Conservation (phyloP, 1,140 invertebrate species). For the Ylistrum balloti region DNA sequence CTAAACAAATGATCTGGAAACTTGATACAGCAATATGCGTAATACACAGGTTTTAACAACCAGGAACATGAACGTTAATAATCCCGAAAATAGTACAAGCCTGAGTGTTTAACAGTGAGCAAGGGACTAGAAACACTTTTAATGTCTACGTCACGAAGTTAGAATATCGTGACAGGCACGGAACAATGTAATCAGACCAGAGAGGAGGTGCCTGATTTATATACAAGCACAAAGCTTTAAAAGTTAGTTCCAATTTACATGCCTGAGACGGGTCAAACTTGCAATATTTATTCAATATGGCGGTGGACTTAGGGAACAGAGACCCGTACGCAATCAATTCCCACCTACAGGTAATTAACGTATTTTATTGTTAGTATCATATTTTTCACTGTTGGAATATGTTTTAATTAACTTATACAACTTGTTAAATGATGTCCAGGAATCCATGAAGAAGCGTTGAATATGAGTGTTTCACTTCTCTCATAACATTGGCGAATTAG, state of each 20-base stretch:
- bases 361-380: neutral
- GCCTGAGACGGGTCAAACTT: neutral
- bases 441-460: no score
- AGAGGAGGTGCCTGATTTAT: neutral
- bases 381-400: neutral
- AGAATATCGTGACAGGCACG: neutral
- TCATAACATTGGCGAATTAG: no score
- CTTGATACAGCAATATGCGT: neutral
- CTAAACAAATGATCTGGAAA: neutral
- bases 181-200: neutral
- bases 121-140: conserved; percentile 8
- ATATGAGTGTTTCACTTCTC: no score
- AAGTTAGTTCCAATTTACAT: neutral
- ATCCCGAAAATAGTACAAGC: neutral
- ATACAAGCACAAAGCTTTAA: neutral
- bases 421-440: no score
- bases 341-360: neutral
- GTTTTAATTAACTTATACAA: no score
- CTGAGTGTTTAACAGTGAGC: neutral
- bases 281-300: neutral
- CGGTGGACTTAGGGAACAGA: neutral
- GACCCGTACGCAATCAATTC: conserved; percentile 17
- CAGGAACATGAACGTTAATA: neutral
- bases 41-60: neutral
- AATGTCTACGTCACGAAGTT: neutral